Evolutionary conservation across 2,113 vertebrate genomes (phyloP), one percentile per base, ranked within the genome.

Genomic region (Xyliphius kryptos): DNA sequence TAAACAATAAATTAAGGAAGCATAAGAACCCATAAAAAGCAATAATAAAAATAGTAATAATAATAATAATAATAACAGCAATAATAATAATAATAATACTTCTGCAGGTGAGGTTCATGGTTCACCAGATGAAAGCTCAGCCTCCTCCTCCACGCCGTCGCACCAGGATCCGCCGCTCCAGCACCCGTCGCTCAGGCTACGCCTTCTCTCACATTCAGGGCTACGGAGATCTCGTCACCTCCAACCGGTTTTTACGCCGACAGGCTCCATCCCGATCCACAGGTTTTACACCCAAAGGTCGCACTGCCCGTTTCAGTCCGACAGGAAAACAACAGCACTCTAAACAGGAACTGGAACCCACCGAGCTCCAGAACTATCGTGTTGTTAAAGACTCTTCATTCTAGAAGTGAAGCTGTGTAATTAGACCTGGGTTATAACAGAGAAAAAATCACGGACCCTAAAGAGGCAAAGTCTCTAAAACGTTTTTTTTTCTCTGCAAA

Each of bases 121-220:
- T 93, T 68, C 84, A 79, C 20, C 80, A 85, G 71, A 83, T 77
- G 50, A 89, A 89, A 74, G 87, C 82, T 6, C 61, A 66, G 0
- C 88, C 85, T 0, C 76, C 75, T 14, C 83, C 87, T 1, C 84
- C 75, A 0, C 70, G 82, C 1, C 73, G 68, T 9, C 87, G 72
- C 11, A 3, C 71, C 6, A 86, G 73, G 32, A 67, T 88, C 20
- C 88, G 83, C 19, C 86, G 86, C 48, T 76, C 85, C 68, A 85
- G 87, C 76, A 77, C 89, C 4, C 89, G 89, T 0, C 91, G 91
- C 2, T 98, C 94, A 0, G 93, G 91, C 58, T 99, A 99, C 3
- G 95, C 96, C 19, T 98, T 99, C 85, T 92, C 95, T 2, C 96
- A 98, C 40, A 79, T 88, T 1, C 85, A 90, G 0, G 96, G 94